Evolutionary conservation across 2,797 vertebrate species (phyloP).

Genomic region (Brachymystax lenok): DNA sequence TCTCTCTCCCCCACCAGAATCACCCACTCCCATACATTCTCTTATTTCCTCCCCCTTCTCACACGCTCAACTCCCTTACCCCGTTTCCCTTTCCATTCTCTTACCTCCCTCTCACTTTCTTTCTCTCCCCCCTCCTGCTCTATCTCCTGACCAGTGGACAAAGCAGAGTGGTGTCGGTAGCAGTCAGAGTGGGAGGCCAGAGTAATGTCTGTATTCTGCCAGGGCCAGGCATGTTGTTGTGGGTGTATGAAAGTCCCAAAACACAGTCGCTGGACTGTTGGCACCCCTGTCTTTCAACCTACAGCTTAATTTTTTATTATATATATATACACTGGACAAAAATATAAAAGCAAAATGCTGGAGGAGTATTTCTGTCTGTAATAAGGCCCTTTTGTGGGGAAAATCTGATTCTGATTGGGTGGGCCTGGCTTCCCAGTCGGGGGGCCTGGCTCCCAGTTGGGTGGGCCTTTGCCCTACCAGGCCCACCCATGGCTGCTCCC

Average conservation of each 20-base stretch:
- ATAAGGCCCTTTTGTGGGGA: too few species aligned
- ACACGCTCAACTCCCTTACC: neutral
- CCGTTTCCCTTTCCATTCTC: neutral
- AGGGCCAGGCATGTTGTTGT: constrained; percentile 21
- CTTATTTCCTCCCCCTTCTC: neutral
- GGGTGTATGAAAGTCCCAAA: constrained; percentile 21
- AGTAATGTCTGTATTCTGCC: constrained; percentile 16
- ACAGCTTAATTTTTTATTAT: neutral
- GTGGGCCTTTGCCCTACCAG: too few species aligned
- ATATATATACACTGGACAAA: neutral
- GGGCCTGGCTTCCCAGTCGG: too few species aligned
- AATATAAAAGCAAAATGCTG: too few species aligned
- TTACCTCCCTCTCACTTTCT: neutral
- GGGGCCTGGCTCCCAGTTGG: too few species aligned
- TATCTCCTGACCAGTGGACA: neutral
- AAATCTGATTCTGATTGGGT: too few species aligned
- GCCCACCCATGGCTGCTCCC: too few species aligned
- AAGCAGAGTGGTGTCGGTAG: constrained; percentile 33
- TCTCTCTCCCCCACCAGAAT: neutral
- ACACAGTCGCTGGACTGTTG: constrained; percentile 2
- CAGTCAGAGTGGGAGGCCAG: constrained; percentile 21
- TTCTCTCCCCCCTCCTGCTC: neutral
- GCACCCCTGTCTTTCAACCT: neutral
- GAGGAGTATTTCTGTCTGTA: too few species aligned
- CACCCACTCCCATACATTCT: neutral